Evolutionary conservation across 2,888 invertebrate genomes (phyloP).

Genomic region (Chrysolina haemoptera): DNA sequence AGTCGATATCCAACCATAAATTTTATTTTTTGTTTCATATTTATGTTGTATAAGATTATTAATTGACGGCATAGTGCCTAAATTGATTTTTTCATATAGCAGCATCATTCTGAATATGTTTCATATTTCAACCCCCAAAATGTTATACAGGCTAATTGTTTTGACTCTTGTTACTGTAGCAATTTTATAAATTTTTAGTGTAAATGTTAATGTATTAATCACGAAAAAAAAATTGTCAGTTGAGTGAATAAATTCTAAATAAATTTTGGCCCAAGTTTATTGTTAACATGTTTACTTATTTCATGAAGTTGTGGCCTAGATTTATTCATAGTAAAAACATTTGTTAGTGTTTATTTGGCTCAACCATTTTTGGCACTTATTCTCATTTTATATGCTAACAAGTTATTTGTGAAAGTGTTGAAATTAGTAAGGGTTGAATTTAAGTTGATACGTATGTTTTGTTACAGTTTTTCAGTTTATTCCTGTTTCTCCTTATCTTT

Average conservation of each 20-base stretch:
- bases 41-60: too few relatives aligned
- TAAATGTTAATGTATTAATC: background rate
- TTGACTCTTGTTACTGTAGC: too few relatives aligned
- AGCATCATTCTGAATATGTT: too few relatives aligned
- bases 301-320: background rate
- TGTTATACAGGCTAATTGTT: too few relatives aligned
- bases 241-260: background rate
- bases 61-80: too few relatives aligned
- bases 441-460: background rate
- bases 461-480: constrained; percentile 14
- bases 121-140: too few relatives aligned
- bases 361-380: background rate
- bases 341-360: background rate
- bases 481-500: constrained; percentile 3
- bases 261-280: background rate
- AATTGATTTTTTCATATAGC: too few relatives aligned
- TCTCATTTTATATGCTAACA: background rate
- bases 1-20: too few relatives aligned
- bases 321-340: background rate
- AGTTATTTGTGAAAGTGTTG: background rate
- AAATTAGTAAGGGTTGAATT: background rate
- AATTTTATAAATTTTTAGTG: too few relatives aligned
- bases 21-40: too few relatives aligned
- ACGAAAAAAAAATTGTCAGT: background rate
- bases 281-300: too few relatives aligned